These are phyloP conservation scores for Etheostoma nigrum DNA, from an alignment of 2,797 vertebrate species.

Conservation along the genomic window DNA sequence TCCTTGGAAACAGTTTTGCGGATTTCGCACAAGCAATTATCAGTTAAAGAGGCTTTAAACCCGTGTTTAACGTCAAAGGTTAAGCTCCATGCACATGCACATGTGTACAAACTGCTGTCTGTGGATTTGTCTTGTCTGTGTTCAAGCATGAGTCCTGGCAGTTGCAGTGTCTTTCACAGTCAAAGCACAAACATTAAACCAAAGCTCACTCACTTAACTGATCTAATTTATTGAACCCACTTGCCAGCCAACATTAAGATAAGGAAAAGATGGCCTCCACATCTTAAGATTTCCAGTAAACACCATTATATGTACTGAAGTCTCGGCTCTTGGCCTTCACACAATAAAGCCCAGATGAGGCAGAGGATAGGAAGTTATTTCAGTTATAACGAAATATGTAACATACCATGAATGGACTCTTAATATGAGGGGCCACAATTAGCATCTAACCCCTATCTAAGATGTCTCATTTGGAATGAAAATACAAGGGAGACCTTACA, in stretches of 20 bases:
- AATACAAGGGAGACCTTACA: background rate
- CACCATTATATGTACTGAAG: background rate
- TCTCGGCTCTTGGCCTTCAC: background rate
- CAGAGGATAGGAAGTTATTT: background rate
- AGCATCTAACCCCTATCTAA: no score
- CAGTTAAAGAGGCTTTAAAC: background rate
- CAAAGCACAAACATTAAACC: conserved; percentile 66
- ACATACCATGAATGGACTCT: background rate
- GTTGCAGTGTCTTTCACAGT: conserved; percentile 42
- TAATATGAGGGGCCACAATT: background rate
- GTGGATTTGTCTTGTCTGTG: conserved; percentile 14
- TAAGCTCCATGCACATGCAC: background rate
- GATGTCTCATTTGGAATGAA: background rate
- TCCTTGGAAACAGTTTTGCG: background rate
- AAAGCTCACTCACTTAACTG: conserved; percentile 3
- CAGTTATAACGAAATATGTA: background rate
- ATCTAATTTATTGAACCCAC: background rate
- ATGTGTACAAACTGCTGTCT: conserved; percentile 1
- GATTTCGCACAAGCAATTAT: background rate
- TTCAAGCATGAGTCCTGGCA: conserved; percentile 12
- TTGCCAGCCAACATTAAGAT: background rate
- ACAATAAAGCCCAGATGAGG: conserved; percentile 53
- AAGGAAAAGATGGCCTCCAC: no score
- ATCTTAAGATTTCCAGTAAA: background rate
- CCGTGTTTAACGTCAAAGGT: background rate